Evolutionary conservation across 2,797 vertebrate species (phyloP), one percentile per base, ranked within the genome.

Genomic region (Syncerus caffer): DNA sequence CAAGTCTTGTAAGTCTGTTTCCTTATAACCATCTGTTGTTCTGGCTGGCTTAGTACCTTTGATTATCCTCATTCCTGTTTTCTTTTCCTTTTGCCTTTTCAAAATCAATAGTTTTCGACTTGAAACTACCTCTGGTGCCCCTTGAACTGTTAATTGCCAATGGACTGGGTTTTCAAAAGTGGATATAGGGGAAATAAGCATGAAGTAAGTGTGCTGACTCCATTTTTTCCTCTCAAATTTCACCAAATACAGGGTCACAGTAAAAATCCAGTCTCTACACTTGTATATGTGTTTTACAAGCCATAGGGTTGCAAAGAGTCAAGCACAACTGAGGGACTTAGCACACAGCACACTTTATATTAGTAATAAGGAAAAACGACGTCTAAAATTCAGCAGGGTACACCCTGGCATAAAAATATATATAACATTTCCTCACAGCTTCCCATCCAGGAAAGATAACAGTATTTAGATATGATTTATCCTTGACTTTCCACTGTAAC

Each of bases 21-120:
- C 84, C n/a, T 88, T 87, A 51, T 42, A 86, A 64, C 88, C 85
- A 95, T 97, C 85, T 96, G 85, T 89, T 93, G 57, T 89, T 96
- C 83, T 96, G 92, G 38, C 74, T 93, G 53, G 16, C 19, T 92
- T 34, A 29, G 1, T 51, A 58, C 67, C 31, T 76, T 90, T 67
- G 42, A 79, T 55, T 60, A 13, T 93, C 42, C 85, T 74, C 27
- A 60, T 64, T 94, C 16, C 23, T 79, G 31, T 89, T 90, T 64
- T 51, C 57, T 78, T 95, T 62, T 93, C 21, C 17, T 78, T n/a
- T 89, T 89, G 51, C 38, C 64, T 79, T 93, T 89, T 55, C 58
- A 94, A 74, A 76, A 74, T 91, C 38, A 84, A 60, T 2, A 86
- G 1, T 62, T 15, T 12, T 79, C 10, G 7, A 51, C 25, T 89